These are phyloP conservation scores for Gastracanthus pulcherrimus DNA, from an alignment of 2,888 invertebrate species.

Conservation along the genomic window DNA sequence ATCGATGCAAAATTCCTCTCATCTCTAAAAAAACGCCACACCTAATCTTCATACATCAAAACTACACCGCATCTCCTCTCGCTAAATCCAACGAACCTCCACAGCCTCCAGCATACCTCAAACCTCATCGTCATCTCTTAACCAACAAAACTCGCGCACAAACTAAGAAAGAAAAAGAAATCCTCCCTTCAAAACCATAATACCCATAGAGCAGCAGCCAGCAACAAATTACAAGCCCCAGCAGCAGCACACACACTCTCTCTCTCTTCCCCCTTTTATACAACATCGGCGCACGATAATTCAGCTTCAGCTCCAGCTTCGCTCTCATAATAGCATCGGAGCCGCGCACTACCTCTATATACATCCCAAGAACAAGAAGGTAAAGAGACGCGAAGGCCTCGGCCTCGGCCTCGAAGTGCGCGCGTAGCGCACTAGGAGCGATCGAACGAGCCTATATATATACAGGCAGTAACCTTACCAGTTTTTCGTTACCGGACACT, in stretches of 20 bases:
- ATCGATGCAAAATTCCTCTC: too few relatives aligned
- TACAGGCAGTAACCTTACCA: conserved; percentile 65
- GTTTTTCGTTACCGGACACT: conserved; percentile 72
- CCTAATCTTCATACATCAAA: not conserved
- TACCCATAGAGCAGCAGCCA: not conserved
- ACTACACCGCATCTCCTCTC: not conserved
- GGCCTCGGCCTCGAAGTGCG: too few relatives aligned
- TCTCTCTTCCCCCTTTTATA: not conserved
- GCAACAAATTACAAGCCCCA: conserved; percentile 2
- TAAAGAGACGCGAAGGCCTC: not conserved
- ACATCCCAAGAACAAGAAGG: not conserved
- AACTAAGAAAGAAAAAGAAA: not conserved
- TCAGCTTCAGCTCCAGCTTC: too few relatives aligned
- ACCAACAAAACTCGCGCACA: too few relatives aligned
- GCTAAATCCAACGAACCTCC: not conserved
- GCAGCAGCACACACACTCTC: too few relatives aligned
- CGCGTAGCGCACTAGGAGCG: too few relatives aligned
- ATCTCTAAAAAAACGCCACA: not conserved
- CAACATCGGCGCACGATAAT: conserved; percentile 7
- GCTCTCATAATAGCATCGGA: conserved; percentile 2
- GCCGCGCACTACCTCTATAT: not conserved
- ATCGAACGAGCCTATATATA: not conserved
- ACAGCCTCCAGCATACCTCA: not conserved
- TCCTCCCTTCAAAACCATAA: not conserved
- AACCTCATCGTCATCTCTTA: not conserved